Conservation (phyloP, 2,888 invertebrate species). For the Dastarcus helophoroides region DNA sequence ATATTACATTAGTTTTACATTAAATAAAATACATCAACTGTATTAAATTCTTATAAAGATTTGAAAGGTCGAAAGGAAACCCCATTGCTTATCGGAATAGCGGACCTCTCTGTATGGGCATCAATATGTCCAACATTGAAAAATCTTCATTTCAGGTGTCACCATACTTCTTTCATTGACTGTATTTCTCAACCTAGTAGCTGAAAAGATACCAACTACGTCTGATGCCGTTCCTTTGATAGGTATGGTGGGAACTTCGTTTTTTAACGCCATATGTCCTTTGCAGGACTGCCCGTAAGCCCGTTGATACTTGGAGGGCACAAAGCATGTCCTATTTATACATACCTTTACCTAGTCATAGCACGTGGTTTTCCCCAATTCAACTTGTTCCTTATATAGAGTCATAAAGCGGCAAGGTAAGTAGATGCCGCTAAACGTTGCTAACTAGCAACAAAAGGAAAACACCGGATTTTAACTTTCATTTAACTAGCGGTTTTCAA, state of each 20-base stretch:
- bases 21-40: neutral
- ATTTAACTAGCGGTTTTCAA: conserved; percentile 34
- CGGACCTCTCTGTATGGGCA: no score
- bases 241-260: conserved; percentile 50
- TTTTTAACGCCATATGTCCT: conserved; percentile 33
- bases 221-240: conserved; percentile 74
- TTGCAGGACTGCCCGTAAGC: conserved; percentile 36
- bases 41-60: neutral
- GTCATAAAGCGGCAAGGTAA: neutral
- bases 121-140: no score
- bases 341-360: conserved; percentile 2
- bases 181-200: conserved; percentile 95
- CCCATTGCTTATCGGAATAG: no score
- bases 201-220: conserved; percentile 89
- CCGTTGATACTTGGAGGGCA: conserved; percentile 42
- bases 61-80: neutral
- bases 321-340: conserved; percentile 14
- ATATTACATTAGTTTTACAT: no score
- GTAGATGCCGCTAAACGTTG: conserved; percentile 3
- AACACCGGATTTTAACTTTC: neutral
- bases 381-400: conserved; percentile 4
- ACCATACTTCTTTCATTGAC: conserved; percentile 94
- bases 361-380: neutral
- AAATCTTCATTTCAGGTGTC: conserved; percentile 65
- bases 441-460: neutral